A percentile compares a stretch with the other conserved stretches of the same genome.
phyloP scores from a whole-genome alignment of 2,888 invertebrate genomes.

The Synergus itoensis region DNA sequence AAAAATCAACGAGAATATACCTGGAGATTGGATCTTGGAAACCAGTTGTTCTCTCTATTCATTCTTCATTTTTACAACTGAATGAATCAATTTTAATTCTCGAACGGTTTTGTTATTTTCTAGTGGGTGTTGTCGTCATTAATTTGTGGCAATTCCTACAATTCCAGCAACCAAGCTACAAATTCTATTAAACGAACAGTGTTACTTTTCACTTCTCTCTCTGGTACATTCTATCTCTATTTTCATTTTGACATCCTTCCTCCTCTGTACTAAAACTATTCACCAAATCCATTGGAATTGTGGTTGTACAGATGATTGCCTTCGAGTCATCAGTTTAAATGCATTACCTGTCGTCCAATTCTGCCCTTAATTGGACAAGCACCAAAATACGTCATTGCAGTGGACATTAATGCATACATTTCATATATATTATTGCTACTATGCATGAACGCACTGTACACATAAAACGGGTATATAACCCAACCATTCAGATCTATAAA shows the following conservation, averaged over 20 bases:
- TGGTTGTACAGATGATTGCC: constrained; percentile 25
- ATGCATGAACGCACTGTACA: constrained; percentile 15
- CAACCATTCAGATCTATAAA: constrained; percentile 15
- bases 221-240: constrained; percentile 8
- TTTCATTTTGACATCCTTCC: neutral
- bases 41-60: neutral
- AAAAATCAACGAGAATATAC: constrained; percentile 13
- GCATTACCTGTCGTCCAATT: constrained; percentile 14
- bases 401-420: constrained; percentile 21
- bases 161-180: neutral
- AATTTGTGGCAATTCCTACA: constrained; percentile 20
- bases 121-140: constrained; percentile 17
- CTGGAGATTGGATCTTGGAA: neutral
- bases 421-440: constrained; percentile 32
- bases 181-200: constrained; percentile 29
- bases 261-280: constrained; percentile 8
- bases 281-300: constrained; percentile 31
- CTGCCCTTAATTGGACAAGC: constrained; percentile 28
- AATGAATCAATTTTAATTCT: neutral
- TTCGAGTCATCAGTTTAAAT: constrained; percentile 36
- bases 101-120: constrained; percentile 14
- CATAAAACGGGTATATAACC: constrained; percentile 26
- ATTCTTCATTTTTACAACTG: neutral
- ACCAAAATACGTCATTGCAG: constrained; percentile 33
- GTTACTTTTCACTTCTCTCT: neutral